Evolutionary conservation across 92 coral and sea anemone genomes (phyloP).

Genomic region (Galaxea fascicularis): DNA sequence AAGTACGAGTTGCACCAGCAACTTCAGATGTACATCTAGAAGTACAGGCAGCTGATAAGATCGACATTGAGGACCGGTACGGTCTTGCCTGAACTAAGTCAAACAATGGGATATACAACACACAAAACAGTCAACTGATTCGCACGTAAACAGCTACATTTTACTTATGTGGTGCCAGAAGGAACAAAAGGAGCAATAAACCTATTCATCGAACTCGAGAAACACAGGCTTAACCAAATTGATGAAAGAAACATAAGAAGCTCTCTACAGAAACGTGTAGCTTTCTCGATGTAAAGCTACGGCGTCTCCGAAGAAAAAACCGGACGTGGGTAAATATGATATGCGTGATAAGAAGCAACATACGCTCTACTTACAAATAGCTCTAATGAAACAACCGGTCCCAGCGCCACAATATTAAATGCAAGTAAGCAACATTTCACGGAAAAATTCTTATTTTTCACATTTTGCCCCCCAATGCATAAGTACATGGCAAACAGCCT

Average conservation of each 20-base stretch:
- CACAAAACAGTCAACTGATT: no score
- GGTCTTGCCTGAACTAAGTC: no score
- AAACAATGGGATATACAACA: no score
- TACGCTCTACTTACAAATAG: neutral
- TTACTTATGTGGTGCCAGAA: constrained; percentile 29
- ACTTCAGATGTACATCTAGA: no score
- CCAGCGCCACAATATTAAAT: constrained; percentile 11
- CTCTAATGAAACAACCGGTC: constrained; percentile 13
- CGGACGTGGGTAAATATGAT: neutral
- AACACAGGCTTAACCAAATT: constrained; percentile 24
- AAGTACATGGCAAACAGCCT: neutral
- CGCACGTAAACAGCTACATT: neutral
- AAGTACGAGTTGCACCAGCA: no score
- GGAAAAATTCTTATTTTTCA: neutral
- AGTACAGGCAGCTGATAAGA: no score
- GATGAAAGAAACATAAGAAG: constrained; percentile 22
- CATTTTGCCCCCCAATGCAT: neutral
- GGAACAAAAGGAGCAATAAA: constrained; percentile 35
- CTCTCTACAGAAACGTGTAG: constrained; percentile 19
- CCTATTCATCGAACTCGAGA: constrained; percentile 34
- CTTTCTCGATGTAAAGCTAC: constrained; percentile 28
- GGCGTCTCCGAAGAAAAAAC: constrained; percentile 31
- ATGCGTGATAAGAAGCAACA: constrained; percentile 1
- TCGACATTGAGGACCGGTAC: no score
- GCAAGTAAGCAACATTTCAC: constrained; percentile 11